Evolutionary conservation across 2,113 vertebrate genomes (phyloP).

Genomic region (Neolamprologus tretocephalus): DNA sequence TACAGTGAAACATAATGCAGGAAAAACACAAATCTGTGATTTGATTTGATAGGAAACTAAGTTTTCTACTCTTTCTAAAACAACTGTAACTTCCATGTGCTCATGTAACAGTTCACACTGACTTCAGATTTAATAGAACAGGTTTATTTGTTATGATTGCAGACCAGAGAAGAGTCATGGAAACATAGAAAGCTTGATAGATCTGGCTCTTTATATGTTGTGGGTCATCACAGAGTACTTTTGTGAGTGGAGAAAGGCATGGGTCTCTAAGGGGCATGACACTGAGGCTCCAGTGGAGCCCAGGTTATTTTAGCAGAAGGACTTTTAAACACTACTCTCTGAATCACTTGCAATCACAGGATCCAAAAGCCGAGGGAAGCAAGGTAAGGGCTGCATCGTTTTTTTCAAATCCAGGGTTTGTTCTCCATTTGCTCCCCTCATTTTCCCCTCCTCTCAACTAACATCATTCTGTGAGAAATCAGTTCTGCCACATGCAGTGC

Average conservation of each 20-base stretch:
- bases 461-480: conserved; percentile 60
- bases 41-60: neutral
- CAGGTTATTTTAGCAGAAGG: neutral
- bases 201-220: neutral
- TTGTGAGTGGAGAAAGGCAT: neutral
- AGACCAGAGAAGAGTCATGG: neutral
- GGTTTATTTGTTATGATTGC: neutral
- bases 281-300: conserved; percentile 36
- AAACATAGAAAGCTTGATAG: neutral
- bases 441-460: conserved; percentile 32
- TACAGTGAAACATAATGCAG: neutral
- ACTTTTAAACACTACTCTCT: conserved; percentile 75
- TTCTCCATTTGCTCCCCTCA: conserved; percentile 5
- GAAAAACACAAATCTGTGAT: neutral
- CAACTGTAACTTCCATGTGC: neutral
- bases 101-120: neutral
- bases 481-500: conserved; percentile 36
- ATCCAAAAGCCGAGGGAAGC: conserved; percentile 73
- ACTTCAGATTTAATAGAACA: neutral
- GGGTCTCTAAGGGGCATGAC: neutral
- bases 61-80: neutral
- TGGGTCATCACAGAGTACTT: neutral
- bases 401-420: conserved; percentile 6
- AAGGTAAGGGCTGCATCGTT: conserved; percentile 70
- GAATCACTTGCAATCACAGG: conserved; percentile 78